phyloP scores from a whole-genome alignment of 2,888 invertebrate species.

The Trachelus iudaicus region DNA sequence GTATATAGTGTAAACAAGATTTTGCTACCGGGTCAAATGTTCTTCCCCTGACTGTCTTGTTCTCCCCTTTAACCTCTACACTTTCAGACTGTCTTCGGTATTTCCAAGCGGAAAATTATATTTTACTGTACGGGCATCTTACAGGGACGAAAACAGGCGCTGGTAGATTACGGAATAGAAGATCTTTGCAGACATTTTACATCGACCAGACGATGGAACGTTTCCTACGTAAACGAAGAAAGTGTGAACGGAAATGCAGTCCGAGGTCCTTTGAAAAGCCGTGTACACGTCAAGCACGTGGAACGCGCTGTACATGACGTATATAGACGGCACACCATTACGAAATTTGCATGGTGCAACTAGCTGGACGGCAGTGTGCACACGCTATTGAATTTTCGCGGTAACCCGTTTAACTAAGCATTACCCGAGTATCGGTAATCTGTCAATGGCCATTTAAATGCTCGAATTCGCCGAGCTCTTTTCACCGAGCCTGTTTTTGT shows the following conservation, averaged over 20 bases:
- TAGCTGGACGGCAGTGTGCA: background rate
- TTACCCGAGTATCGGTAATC: slow-evolving; percentile 48
- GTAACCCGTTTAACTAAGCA: slow-evolving; percentile 50
- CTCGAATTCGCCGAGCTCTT: slow-evolving; percentile 33
- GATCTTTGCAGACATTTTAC: background rate
- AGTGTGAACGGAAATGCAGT: background rate
- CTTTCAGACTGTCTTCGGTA: background rate
- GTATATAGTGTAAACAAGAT: slow-evolving; percentile 1
- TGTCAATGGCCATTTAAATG: slow-evolving; percentile 50
- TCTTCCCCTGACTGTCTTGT: background rate
- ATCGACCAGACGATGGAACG: background rate
- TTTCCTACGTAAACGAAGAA: background rate
- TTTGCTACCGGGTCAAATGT: background rate
- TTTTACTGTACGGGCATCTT: background rate
- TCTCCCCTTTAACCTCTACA: background rate
- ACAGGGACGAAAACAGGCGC: background rate
- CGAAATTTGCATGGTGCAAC: background rate
- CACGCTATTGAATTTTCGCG: slow-evolving; percentile 45
- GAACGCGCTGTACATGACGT: background rate
- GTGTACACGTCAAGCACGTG: background rate
- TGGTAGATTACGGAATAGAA: background rate
- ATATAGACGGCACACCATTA: background rate
- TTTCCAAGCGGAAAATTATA: background rate
- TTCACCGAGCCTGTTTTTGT: slow-evolving; percentile 36
- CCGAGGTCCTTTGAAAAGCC: background rate